These are phyloP conservation scores for Aporrectodea caliginosa DNA, from an alignment of 1,140 invertebrate species.

Conservation along the genomic window DNA sequence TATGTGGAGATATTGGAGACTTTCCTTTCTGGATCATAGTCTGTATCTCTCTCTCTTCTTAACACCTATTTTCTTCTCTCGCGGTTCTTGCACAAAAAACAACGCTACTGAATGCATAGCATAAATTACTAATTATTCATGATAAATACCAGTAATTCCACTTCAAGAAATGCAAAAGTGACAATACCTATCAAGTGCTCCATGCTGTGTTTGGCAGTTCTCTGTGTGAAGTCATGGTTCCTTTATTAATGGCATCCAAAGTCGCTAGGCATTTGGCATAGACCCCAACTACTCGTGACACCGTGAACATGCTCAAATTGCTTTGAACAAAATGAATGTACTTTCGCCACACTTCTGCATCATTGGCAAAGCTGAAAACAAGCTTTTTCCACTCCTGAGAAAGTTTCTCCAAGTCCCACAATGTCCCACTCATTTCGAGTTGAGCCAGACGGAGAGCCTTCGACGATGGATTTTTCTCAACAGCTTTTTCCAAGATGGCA, in stretches of 20 bases:
- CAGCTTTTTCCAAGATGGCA: constrained; percentile 56
- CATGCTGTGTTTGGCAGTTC: constrained; percentile 39
- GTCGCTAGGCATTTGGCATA: constrained; percentile 55
- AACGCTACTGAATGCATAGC: too few species aligned
- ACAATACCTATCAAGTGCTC: constrained; percentile 31
- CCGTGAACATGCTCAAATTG: constrained; percentile 49
- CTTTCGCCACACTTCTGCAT: constrained; percentile 53
- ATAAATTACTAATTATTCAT: too few species aligned
- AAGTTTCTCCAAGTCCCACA: constrained; percentile 50
- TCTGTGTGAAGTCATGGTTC: constrained; percentile 42
- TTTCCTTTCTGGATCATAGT: too few species aligned
- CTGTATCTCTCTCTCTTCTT: too few species aligned
- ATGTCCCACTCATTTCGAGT: constrained; percentile 49
- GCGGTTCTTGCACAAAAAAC: too few species aligned
- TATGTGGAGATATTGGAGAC: too few species aligned
- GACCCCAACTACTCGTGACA: constrained; percentile 45
- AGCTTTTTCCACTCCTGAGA: constrained; percentile 55
- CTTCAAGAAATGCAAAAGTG: not conserved
- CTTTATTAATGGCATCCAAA: constrained; percentile 40
- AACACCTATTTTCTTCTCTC: too few species aligned
- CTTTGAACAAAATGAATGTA: constrained; percentile 54
- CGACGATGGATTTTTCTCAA: constrained; percentile 55
- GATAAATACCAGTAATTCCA: not conserved
- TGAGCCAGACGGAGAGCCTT: constrained; percentile 51
- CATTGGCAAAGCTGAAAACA: constrained; percentile 54